phyloP scores from a whole-genome alignment of 2,888 invertebrate species.

The Drosophila mercatorum region DNA sequence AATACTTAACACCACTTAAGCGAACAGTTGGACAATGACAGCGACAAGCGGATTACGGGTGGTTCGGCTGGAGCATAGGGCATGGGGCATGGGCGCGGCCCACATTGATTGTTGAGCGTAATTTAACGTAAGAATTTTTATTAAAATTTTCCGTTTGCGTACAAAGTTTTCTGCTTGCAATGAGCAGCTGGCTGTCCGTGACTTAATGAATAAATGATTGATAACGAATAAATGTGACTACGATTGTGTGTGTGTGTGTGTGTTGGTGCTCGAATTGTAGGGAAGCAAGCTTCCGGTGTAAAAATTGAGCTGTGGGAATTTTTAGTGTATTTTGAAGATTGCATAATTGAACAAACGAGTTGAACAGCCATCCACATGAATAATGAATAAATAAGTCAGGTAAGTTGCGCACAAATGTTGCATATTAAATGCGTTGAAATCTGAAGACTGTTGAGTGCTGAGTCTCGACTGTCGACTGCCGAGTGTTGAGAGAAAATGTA shows the following conservation, averaged over 20 bases:
- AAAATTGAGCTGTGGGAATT: constrained; percentile 40
- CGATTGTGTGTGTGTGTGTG: not conserved
- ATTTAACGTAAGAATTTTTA: constrained; percentile 75
- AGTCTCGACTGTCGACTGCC: not conserved
- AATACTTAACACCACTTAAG: constrained; percentile 75
- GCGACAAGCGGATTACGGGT: constrained; percentile 30
- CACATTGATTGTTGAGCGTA: constrained; percentile 57
- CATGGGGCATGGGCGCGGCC: not conserved
- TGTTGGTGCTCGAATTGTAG: not conserved
- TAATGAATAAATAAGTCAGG: constrained; percentile 38
- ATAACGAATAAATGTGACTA: constrained; percentile 36
- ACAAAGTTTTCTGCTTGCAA: constrained; percentile 46
- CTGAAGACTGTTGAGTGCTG: not conserved
- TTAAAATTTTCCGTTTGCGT: constrained; percentile 70
- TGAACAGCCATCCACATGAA: constrained; percentile 18
- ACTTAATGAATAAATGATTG: constrained; percentile 62
- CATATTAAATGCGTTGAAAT: constrained; percentile 13
- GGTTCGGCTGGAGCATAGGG: not conserved
- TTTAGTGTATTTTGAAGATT: constrained; percentile 26
- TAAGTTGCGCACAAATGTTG: constrained; percentile 29
- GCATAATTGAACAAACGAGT: constrained; percentile 28
- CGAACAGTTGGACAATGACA: constrained; percentile 69
- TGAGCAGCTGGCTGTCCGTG: constrained; percentile 39
- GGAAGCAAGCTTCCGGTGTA: constrained; percentile 36
- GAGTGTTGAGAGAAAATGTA: not conserved